Evolutionary conservation across 2,797 vertebrate species (phyloP).

Genomic region (Synanceia verrucosa): DNA sequence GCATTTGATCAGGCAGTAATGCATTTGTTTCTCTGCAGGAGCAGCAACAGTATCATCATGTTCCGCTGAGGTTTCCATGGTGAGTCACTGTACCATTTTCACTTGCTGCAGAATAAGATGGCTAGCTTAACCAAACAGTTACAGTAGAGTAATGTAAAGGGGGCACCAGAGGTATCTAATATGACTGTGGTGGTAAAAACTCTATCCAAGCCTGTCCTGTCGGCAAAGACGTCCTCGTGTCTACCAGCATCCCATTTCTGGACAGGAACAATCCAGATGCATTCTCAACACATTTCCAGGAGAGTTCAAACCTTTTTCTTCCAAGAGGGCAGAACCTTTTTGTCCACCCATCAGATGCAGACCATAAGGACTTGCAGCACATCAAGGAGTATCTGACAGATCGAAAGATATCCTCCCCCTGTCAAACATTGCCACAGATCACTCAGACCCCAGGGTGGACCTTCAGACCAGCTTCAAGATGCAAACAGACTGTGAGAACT

Average conservation of each 20-base stretch:
- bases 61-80: slow-evolving; percentile 60
- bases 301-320: slow-evolving; percentile 21
- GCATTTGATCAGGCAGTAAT: slow-evolving; percentile 18
- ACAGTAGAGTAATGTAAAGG: neutral
- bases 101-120: slow-evolving; percentile 4
- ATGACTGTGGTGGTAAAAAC: slow-evolving; percentile 26
- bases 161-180: neutral
- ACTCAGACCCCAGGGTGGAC: slow-evolving; percentile 9
- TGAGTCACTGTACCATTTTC: slow-evolving; percentile 44
- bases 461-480: slow-evolving; percentile 55
- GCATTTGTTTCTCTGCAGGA: slow-evolving; percentile 22
- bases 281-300: slow-evolving; percentile 33
- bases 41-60: slow-evolving; percentile 47
- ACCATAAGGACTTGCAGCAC: slow-evolving; percentile 38
- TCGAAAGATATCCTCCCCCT: neutral
- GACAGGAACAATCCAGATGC: neutral
- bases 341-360: neutral
- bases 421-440: neutral
- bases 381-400: slow-evolving; percentile 42
- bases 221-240: slow-evolving; percentile 14
- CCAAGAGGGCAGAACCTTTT: neutral
- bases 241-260: slow-evolving; percentile 46
- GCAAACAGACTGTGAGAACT: slow-evolving; percentile 14
- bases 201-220: neutral
- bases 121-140: neutral